A percentile compares a stretch with the other conserved stretches of the same genome.
These are phyloP conservation scores for Dyspetes luteomarginatus DNA, from an alignment of 2,888 invertebrate genomes.

Conservation along the genomic window DNA sequence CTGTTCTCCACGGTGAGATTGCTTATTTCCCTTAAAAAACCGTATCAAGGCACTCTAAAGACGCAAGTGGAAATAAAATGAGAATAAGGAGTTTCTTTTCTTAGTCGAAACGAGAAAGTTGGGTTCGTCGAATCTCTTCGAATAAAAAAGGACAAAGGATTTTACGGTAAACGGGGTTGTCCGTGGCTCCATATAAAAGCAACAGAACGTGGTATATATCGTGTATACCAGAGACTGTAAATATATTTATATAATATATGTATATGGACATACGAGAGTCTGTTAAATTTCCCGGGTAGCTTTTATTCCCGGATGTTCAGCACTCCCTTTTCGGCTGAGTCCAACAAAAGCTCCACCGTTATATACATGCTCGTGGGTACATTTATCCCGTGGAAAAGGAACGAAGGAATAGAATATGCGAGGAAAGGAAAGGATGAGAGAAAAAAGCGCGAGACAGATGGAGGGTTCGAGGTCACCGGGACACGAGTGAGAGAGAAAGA, in stretches of 20 bases:
- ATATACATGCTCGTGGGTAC: not conserved
- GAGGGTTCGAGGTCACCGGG: slow-evolving; percentile 29
- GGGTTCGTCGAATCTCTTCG: not conserved
- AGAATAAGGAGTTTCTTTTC: not conserved
- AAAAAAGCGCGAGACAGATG: not conserved
- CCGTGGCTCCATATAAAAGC: slow-evolving; percentile 23
- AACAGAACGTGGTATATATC: not conserved
- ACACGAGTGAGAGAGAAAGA: slow-evolving; percentile 11
- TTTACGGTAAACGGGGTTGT: slow-evolving; percentile 10
- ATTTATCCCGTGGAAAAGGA: slow-evolving; percentile 12
- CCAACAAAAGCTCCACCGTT: slow-evolving; percentile 1
- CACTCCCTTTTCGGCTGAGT: slow-evolving; percentile 9
- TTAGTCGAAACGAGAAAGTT: not conserved
- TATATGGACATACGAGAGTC: slow-evolving; percentile 2
- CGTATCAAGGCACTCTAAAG: not conserved
- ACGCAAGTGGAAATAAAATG: not conserved
- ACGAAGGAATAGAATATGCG: slow-evolving; percentile 24
- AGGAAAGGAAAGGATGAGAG: slow-evolving; percentile 6
- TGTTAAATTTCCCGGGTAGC: slow-evolving; percentile 3
- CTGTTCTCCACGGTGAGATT: not conserved
- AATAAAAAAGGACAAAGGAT: slow-evolving; percentile 16
- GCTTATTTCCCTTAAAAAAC: not conserved
- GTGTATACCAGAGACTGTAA: not conserved
- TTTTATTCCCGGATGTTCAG: slow-evolving; percentile 19
- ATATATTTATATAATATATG: not conserved